Conservation (phyloP, 1,140 invertebrate species). For the Drosophila oshimai region DNA sequence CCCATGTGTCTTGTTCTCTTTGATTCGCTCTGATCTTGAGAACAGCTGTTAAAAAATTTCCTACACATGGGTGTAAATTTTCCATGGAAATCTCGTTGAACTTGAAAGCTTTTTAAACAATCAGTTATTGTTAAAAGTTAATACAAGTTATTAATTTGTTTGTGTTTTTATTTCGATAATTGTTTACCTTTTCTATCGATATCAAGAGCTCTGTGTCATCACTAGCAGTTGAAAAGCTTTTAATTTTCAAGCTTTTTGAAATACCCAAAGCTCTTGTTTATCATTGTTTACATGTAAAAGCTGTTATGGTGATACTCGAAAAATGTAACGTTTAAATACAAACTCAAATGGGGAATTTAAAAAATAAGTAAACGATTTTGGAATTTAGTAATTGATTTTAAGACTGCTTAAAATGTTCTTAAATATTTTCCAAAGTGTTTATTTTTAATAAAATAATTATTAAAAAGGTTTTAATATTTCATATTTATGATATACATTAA, state of each 20-base stretch:
- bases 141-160: conserved; percentile 1
- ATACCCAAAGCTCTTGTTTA: conserved; percentile 24
- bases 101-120: conserved; percentile 4
- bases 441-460: too few species aligned
- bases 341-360: not conserved
- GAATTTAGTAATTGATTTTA: not conserved
- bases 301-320: conserved; percentile 7
- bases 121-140: not conserved
- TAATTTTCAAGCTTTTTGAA: conserved; percentile 25
- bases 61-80: conserved; percentile 5
- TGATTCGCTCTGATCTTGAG: not conserved
- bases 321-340: not conserved
- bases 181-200: not conserved
- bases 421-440: not conserved
- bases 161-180: not conserved
- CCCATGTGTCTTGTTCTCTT: not conserved
- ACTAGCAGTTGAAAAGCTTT: conserved; percentile 30
- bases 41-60: conserved; percentile 19
- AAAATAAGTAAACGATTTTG: not conserved
- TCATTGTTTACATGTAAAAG: conserved; percentile 17
- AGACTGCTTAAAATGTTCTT: not conserved
- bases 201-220: conserved; percentile 11
- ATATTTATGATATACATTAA: not conserved
- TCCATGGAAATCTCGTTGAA: not conserved
- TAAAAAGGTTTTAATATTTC: not conserved